Percentiles rank a stretch among this genome's conserved stretches.
phyloP scores from a whole-genome alignment of 2,797 vertebrate genomes.

The Brotogeris chrysoptera region DNA sequence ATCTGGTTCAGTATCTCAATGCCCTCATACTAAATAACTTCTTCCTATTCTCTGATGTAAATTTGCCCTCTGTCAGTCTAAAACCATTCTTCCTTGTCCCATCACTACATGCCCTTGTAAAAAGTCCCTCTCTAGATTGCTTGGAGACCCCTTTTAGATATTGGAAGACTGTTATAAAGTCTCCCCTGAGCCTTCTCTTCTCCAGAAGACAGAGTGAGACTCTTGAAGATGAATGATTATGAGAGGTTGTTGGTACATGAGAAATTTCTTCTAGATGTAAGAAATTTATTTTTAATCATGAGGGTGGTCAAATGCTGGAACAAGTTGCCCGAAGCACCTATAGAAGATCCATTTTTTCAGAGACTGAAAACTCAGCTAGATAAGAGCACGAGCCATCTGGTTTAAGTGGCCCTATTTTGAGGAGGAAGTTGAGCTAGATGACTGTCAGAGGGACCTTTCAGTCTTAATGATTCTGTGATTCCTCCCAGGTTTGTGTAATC shows the following conservation, averaged over 20 bases:
- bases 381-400: not conserved
- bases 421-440: not conserved
- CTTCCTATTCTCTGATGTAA: not conserved
- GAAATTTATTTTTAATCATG: not conserved
- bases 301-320: not conserved
- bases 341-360: not conserved
- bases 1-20: not conserved
- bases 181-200: not conserved
- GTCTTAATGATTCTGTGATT: not conserved
- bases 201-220: not conserved
- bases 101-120: not conserved
- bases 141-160: not conserved
- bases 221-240: not conserved
- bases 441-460: not conserved
- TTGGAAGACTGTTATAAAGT: not conserved
- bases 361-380: not conserved
- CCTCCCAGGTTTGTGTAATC: not conserved
- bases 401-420: not conserved
- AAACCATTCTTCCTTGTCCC: not conserved
- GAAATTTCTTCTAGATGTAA: not conserved
- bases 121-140: not conserved
- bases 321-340: not conserved
- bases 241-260: accelerated
- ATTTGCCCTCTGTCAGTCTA: not conserved
- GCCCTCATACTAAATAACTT: not conserved